A percentile compares a stretch with the other conserved stretches of the same genome.
Conservation (phyloP, 2,888 invertebrate species). For the Cheilosia vernalis region DNA sequence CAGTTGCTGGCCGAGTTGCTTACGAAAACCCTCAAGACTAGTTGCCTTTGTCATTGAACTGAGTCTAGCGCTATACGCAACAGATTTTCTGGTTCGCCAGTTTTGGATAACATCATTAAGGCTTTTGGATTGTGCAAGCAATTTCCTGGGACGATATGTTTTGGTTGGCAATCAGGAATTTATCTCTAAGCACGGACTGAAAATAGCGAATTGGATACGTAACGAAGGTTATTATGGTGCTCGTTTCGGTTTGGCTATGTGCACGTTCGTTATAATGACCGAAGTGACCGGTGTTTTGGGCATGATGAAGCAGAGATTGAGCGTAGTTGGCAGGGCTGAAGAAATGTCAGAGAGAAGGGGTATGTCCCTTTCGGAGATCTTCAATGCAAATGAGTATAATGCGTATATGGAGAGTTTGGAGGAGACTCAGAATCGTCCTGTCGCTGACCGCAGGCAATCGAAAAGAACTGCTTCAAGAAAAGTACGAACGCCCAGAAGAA, state of each 20-base stretch:
- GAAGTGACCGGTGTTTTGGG: slow-evolving; percentile 54
- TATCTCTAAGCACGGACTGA: slow-evolving; percentile 69
- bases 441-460: neutral
- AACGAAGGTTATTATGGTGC: slow-evolving; percentile 76
- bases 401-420: slow-evolving; percentile 24
- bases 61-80: slow-evolving; percentile 75
- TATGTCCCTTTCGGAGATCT: neutral
- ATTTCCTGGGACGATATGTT: slow-evolving; percentile 74
- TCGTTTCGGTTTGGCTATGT: slow-evolving; percentile 76
- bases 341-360: neutral
- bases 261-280: slow-evolving; percentile 59
- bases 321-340: neutral
- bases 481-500: slow-evolving; percentile 11
- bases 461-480: neutral
- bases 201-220: slow-evolving; percentile 76
- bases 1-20: slow-evolving; percentile 70
- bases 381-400: slow-evolving; percentile 12
- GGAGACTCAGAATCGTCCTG: neutral
- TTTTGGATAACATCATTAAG: slow-evolving; percentile 78
- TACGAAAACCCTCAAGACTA: slow-evolving; percentile 70
- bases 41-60: slow-evolving; percentile 76
- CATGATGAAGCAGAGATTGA: neutral
- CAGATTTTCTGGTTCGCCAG: slow-evolving; percentile 77
- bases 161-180: slow-evolving; percentile 75
- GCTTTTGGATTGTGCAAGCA: slow-evolving; percentile 74